Percentiles rank a stretch among this genome's conserved stretches.
These are phyloP conservation scores for Hydrocynus forskahlii DNA, from an alignment of 2,797 vertebrate genomes.

Conservation along the genomic window DNA sequence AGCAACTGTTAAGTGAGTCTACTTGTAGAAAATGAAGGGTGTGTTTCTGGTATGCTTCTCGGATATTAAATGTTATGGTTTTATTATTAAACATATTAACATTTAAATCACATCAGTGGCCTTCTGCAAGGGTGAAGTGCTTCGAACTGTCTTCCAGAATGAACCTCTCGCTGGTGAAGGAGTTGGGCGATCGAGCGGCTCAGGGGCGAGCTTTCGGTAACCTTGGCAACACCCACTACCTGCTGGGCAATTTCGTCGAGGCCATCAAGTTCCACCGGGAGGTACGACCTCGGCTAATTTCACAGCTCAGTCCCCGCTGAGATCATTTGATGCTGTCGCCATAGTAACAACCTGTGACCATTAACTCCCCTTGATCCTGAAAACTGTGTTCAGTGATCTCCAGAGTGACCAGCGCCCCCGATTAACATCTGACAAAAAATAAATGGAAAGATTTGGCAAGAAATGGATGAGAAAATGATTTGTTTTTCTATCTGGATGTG, in stretches of 20 bases:
- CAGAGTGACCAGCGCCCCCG: no score
- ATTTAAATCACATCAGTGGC: neutral
- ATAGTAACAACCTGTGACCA: neutral
- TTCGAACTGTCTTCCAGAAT: constrained; percentile 74
- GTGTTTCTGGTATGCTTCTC: no score
- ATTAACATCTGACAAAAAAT: no score
- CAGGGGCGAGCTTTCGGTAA: constrained; percentile 95
- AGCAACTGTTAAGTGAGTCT: no score
- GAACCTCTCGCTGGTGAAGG: constrained; percentile 94
- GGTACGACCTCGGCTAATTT: constrained; percentile 73
- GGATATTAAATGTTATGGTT: no score
- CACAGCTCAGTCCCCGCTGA: neutral
- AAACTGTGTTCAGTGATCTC: no score
- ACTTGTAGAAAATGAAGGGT: no score
- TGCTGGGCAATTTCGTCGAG: constrained; percentile 92
- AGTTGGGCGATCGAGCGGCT: constrained; percentile 91
- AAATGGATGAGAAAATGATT: no score
- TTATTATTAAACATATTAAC: no score
- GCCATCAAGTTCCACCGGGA: constrained; percentile 94
- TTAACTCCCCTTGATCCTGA: neutral
- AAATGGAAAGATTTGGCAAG: no score
- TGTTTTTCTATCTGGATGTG: no score
- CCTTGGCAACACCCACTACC: constrained; percentile 95
- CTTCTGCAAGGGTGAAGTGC: neutral
- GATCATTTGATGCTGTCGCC: constrained; percentile 1